Percentiles rank a stretch among this genome's conserved stretches.
These are phyloP conservation scores for Abramis brama DNA, from an alignment of 2,113 vertebrate genomes.

Conservation along the genomic window DNA sequence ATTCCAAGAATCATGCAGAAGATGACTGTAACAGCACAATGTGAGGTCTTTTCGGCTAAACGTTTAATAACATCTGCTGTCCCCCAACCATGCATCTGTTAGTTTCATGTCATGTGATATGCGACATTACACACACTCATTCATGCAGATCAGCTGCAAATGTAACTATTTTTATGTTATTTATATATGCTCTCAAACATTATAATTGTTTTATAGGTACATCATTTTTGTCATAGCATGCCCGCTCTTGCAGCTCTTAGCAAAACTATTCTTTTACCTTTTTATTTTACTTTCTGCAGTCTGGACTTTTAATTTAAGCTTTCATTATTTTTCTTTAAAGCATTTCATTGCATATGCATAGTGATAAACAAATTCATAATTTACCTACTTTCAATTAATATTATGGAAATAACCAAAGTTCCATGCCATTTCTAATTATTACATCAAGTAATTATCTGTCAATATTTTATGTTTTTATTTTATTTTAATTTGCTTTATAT, in stretches of 20 bases:
- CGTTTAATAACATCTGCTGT: background rate
- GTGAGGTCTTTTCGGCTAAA: background rate
- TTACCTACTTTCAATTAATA: background rate
- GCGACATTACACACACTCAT: background rate
- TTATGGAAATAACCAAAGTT: background rate
- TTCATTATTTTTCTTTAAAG: background rate
- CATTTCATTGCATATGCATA: background rate
- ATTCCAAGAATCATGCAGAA: background rate
- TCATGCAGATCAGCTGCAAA: background rate
- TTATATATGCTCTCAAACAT: background rate
- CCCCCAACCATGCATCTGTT: background rate
- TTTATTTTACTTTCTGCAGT: background rate
- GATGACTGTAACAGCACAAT: background rate
- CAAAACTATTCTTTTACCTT: background rate
- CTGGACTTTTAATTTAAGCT: background rate
- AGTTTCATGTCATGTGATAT: conserved; percentile 16
- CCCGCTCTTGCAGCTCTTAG: background rate
- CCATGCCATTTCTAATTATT: too few species aligned
- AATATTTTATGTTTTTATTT: too few species aligned
- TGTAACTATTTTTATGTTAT: background rate
- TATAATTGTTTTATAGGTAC: background rate
- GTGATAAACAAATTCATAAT: background rate
- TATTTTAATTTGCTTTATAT: background rate
- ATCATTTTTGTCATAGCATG: background rate
- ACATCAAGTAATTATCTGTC: too few species aligned